Evolutionary conservation across 2,113 vertebrate species (phyloP), one percentile per base, ranked within the genome.

Genomic region (Neomonachus schauinslandi): DNA sequence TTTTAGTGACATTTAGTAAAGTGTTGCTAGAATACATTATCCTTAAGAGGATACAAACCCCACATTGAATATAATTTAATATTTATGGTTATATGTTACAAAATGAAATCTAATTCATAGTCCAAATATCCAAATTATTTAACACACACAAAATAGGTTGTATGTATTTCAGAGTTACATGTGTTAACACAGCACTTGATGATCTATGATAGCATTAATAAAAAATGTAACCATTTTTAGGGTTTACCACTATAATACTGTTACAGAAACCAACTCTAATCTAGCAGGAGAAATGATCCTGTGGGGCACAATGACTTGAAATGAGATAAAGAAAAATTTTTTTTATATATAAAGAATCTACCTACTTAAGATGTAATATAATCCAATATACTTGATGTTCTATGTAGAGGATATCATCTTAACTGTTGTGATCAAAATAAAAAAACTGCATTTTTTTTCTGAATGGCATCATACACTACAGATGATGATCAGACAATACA

Each of bases 1-100:
- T 55, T 80, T 83, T 63, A 93, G 33, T 83, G 19, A 85, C 4
- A 16, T 88, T 92, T 84, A 93, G 39, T 85, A 88, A 97, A 96
- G 36, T 79, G 81, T 95, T 67, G 22, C 24, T 80, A 83, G 14
- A 83, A 86, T 53, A 92, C 14, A 80, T 53, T 59, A 57, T 49
- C 10, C 55, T 91, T 92, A 93, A 92, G n/a, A 94, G 67, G 36
- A 91, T 51, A 79, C 4, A 95, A 92, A 86, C 81, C 5, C 36
- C 15, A 93, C 6, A 51, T 4, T 53, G 59, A 93, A 95, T 49
- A 15, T 6, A 77, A 24, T 91, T 83, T 93, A 93, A 61, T 82
- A 71, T 89, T 96, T 88, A 90, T 16, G n/a, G 53, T 59, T 81
- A 5, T 49, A 63, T 77, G 21, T 76, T 76, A 9, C 28, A 86